Evolutionary conservation across 2,888 invertebrate genomes (phyloP).

Genomic region (Brachypterus glaber): DNA sequence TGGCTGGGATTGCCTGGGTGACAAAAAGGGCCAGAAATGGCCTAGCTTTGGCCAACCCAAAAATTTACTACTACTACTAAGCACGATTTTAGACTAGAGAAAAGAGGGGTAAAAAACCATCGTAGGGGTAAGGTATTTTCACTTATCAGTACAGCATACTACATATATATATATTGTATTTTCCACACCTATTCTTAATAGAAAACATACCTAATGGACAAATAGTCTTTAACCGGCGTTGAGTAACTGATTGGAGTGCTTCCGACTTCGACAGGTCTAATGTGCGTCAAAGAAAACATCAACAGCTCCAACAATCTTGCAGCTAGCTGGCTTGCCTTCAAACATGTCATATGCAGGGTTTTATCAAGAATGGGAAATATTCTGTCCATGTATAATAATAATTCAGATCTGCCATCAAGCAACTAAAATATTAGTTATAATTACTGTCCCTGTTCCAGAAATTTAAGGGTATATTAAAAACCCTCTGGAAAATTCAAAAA

Average conservation of each 20-base stretch:
- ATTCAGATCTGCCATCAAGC: conserved; percentile 53
- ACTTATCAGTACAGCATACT: too few species aligned
- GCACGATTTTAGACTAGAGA: too few species aligned
- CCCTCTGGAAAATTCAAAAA: conserved; percentile 2
- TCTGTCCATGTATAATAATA: conserved; percentile 56
- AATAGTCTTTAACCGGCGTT: conserved; percentile 55
- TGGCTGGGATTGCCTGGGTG: too few species aligned
- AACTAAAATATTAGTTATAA: conserved; percentile 37
- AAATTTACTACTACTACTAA: too few species aligned
- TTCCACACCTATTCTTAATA: too few species aligned
- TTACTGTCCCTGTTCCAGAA: too few species aligned
- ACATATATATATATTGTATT: too few species aligned
- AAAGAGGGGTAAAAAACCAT: too few species aligned
- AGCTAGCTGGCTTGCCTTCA: conserved; percentile 55
- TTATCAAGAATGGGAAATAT: conserved; percentile 59
- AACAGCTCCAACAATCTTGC: conserved; percentile 53
- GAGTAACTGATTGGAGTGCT: conserved; percentile 53
- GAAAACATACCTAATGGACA: conserved; percentile 54
- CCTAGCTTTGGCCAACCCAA: too few species aligned
- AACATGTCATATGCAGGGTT: conserved; percentile 58
- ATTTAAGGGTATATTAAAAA: conserved; percentile 6
- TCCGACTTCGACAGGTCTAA: conserved; percentile 53
- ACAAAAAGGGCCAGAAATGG: too few species aligned
- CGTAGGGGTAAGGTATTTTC: too few species aligned
- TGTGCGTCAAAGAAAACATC: conserved; percentile 49